phyloP scores from a whole-genome alignment of 2,797 vertebrate species.

The Lagocephalus sceleratus region DNA sequence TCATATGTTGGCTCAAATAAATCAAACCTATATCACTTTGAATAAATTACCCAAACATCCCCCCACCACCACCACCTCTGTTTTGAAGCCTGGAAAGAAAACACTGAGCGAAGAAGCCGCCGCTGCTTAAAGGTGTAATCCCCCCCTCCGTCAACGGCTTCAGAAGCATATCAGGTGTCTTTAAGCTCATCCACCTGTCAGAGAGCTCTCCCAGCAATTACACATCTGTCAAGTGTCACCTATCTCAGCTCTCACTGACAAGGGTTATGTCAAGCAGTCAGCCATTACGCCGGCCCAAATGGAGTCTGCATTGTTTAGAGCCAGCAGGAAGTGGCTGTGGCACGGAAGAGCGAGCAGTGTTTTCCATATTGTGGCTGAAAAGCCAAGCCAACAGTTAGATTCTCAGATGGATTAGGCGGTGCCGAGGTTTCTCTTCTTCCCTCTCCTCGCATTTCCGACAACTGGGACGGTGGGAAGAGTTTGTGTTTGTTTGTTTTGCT shows the following conservation, averaged over 20 bases:
- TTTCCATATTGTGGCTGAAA: slow-evolving; percentile 60
- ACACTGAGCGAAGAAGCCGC: slow-evolving; percentile 43
- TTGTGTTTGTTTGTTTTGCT: slow-evolving; percentile 30
- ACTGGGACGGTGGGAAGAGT: slow-evolving; percentile 46
- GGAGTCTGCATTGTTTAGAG: slow-evolving; percentile 77
- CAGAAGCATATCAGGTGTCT: slow-evolving; percentile 75
- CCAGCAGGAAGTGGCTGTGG: slow-evolving; percentile 64
- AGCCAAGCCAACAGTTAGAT: slow-evolving; percentile 55
- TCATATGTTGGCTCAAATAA: slow-evolving; percentile 40
- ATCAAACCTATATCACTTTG: slow-evolving; percentile 47
- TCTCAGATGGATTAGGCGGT: slow-evolving; percentile 4
- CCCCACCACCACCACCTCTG: neutral
- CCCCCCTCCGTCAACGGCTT: slow-evolving; percentile 55
- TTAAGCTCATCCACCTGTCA: slow-evolving; percentile 78
- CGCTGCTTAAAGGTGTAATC: slow-evolving; percentile 69
- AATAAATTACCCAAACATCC: slow-evolving; percentile 28
- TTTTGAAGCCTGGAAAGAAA: slow-evolving; percentile 17
- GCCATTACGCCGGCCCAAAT: slow-evolving; percentile 75
- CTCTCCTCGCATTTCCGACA: slow-evolving; percentile 56
- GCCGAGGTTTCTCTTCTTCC: slow-evolving; percentile 34
- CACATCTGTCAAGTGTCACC: slow-evolving; percentile 82
- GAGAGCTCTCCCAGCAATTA: slow-evolving; percentile 78
- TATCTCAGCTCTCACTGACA: slow-evolving; percentile 71
- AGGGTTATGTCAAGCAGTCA: slow-evolving; percentile 80
- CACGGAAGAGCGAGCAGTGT: slow-evolving; percentile 73